These are phyloP conservation scores for Oligia strigilis DNA, from an alignment of 2,888 invertebrate species.

Conservation along the genomic window DNA sequence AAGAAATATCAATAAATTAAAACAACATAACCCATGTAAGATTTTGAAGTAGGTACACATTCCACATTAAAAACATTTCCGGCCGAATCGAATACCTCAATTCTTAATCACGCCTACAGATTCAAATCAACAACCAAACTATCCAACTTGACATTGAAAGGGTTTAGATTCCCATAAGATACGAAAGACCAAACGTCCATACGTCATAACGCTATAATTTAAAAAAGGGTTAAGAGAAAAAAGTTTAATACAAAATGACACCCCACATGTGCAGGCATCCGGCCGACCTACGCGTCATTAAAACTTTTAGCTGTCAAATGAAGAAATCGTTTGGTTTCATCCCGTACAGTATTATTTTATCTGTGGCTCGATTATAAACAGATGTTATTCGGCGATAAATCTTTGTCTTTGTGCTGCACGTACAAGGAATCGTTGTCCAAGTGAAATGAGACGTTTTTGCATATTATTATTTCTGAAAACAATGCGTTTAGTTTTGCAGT, in stretches of 20 bases:
- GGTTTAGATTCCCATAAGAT: conserved; percentile 83
- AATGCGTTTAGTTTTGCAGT: conserved; percentile 31
- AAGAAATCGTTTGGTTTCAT: conserved; percentile 79
- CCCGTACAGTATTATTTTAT: conserved; percentile 78
- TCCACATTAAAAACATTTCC: conserved; percentile 43
- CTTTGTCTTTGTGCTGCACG: conserved; percentile 75
- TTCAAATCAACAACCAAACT: conserved; percentile 39
- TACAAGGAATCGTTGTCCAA: conserved; percentile 65
- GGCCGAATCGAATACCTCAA: conserved; percentile 40
- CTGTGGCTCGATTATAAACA: conserved; percentile 85
- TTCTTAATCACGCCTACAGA: conserved; percentile 42
- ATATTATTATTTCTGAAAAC: conserved; percentile 45
- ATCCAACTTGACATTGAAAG: conserved; percentile 58
- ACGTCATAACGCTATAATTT: conserved; percentile 86
- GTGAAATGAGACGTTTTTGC: conserved; percentile 52
- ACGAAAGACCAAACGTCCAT: conserved; percentile 61
- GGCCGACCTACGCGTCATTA: conserved; percentile 77
- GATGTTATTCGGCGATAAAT: conserved; percentile 86
- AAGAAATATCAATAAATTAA: not conserved
- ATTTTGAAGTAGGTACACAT: conserved; percentile 1
- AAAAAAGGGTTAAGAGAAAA: conserved; percentile 87
- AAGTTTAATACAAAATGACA: conserved; percentile 79
- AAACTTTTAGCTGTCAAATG: conserved; percentile 81
- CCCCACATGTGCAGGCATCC: conserved; percentile 75
- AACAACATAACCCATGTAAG: not conserved